phyloP scores from a whole-genome alignment of 2,888 invertebrate genomes.

The Pachliopta kotzebuea region DNA sequence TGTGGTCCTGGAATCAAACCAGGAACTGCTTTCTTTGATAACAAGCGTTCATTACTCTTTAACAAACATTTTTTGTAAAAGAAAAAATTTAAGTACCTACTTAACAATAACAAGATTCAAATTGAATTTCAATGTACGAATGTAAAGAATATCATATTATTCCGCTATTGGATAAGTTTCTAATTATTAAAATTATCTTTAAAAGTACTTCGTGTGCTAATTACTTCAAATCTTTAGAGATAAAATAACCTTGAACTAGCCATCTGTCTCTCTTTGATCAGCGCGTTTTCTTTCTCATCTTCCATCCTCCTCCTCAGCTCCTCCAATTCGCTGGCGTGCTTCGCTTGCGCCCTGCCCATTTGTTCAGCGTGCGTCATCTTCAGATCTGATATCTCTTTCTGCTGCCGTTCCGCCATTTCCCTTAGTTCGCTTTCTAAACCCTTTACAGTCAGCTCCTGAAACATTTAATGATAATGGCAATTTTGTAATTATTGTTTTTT shows the following conservation, averaged over 20 bases:
- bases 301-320: constrained; percentile 79
- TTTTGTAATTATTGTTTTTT: not conserved
- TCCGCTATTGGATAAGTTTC: not conserved
- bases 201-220: not conserved
- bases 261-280: constrained; percentile 68
- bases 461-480: constrained; percentile 1
- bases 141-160: not conserved
- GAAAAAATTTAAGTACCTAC: too few species aligned
- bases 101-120: too few species aligned
- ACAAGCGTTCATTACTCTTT: too few species aligned
- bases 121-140: too few species aligned
- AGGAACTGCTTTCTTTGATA: too few species aligned
- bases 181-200: not conserved
- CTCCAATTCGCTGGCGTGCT: constrained; percentile 67
- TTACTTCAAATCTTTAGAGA: not conserved
- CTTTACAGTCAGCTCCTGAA: constrained; percentile 89
- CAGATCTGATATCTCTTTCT: constrained; percentile 81
- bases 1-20: too few species aligned
- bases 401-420: constrained; percentile 87
- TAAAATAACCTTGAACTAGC: constrained; percentile 60
- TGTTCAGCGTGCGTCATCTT: constrained; percentile 70
- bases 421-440: constrained; percentile 92
- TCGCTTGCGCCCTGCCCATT: constrained; percentile 59
- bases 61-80: too few species aligned
- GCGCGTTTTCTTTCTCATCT: constrained; percentile 63